phyloP scores from a whole-genome alignment of 1,140 invertebrate species.

The Calycopis cecrops region DNA sequence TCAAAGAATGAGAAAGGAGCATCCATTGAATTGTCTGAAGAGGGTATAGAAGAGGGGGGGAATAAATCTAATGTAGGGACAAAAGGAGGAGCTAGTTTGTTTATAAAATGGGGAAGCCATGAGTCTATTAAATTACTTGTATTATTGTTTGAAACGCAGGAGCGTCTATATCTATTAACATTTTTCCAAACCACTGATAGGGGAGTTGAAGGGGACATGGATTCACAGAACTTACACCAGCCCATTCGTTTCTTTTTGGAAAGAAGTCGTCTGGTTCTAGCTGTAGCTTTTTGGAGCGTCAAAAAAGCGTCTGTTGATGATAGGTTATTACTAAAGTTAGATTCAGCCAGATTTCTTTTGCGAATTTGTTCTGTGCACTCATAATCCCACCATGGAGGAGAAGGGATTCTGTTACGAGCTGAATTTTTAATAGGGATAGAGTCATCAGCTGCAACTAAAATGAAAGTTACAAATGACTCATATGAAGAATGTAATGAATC shows the following conservation, averaged over 20 bases:
- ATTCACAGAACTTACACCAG: constrained; percentile 1
- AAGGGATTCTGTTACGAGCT: neutral
- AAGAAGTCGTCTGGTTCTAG: neutral
- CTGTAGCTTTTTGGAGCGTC: constrained; percentile 4
- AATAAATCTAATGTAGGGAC: neutral
- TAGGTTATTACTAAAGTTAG: neutral
- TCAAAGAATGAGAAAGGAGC: neutral
- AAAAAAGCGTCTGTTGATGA: neutral
- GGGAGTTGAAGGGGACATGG: neutral
- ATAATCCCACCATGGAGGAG: neutral
- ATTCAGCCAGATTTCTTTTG: neutral
- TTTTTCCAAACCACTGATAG: constrained; percentile 9
- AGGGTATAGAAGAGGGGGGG: neutral
- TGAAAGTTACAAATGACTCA: neutral
- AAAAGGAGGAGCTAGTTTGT: neutral
- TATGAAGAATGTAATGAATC: neutral
- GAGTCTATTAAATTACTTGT: no score
- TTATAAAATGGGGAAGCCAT: no score
- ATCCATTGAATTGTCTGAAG: neutral
- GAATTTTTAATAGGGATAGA: neutral
- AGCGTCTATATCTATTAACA: constrained; percentile 7
- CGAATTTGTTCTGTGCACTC: neutral
- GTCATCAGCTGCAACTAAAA: neutral
- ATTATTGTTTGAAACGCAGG: no score
- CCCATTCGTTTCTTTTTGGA: constrained; percentile 3